Evolutionary conservation across 2,888 invertebrate genomes (phyloP).

Genomic region (Bedellia somnulentella): DNA sequence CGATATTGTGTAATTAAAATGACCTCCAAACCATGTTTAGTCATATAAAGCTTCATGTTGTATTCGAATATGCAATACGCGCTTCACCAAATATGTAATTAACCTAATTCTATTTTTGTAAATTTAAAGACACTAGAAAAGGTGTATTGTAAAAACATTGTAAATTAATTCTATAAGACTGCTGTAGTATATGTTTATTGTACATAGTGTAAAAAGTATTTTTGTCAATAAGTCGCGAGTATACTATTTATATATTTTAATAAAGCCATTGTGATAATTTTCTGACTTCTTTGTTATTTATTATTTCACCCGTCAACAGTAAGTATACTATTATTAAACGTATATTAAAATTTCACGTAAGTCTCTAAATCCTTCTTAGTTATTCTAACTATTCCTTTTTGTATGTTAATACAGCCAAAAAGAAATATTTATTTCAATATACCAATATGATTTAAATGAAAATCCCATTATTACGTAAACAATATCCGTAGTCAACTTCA

Average conservation of each 20-base stretch:
- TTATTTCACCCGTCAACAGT: conserved; percentile 1
- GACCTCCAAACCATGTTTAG: conserved; percentile 2
- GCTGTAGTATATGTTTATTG: conserved; percentile 55
- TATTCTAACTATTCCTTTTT: too few species aligned
- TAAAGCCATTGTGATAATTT: conserved; percentile 63
- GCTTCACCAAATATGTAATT: conserved; percentile 53
- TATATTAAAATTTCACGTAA: too few species aligned
- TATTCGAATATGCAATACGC: conserved; percentile 31
- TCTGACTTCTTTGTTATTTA: conserved; percentile 30
- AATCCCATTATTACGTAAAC: too few species aligned
- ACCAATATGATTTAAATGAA: too few species aligned
- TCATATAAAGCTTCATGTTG: not conserved
- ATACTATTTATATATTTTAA: conserved; percentile 62
- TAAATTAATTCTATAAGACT: conserved; percentile 55
- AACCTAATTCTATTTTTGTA: conserved; percentile 57
- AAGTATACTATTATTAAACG: not conserved
- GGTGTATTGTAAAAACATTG: too few species aligned
- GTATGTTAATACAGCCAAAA: too few species aligned
- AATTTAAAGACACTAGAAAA: conserved; percentile 41
- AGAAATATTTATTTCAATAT: too few species aligned
- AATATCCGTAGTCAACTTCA: too few species aligned
- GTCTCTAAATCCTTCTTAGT: too few species aligned
- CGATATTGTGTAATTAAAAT: conserved; percentile 19
- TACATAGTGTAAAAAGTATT: conserved; percentile 54
- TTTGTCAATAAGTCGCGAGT: conserved; percentile 57